Evolutionary conservation across 92 coral and sea anemone species (phyloP).

Genomic region (Pocillopora meandrina): DNA sequence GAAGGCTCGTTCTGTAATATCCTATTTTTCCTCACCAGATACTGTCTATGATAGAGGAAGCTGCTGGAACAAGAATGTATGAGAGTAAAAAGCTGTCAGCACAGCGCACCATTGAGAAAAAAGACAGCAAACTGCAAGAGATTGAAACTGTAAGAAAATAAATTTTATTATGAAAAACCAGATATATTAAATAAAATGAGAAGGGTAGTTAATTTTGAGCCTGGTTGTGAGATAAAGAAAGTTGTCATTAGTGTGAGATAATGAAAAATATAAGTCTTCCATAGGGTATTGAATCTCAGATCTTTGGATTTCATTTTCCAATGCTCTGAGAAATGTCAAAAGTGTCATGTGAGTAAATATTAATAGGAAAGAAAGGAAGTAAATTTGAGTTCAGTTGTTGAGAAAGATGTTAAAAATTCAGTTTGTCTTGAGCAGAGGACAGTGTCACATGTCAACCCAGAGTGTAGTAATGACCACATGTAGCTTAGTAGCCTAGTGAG

Average conservation of each 20-base stretch:
- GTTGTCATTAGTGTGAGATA: no score
- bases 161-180: neutral
- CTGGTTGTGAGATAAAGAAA: no score
- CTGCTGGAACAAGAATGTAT: constrained; percentile 99
- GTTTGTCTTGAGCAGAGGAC: no score
- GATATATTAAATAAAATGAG: neutral
- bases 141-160: constrained; percentile 83
- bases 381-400: neutral
- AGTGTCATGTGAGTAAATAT: no score
- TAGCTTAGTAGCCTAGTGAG: no score
- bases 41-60: constrained; percentile 98
- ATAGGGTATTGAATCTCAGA: no score
- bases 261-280: no score
- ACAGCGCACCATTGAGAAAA: constrained; percentile 95
- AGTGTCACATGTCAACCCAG: no score
- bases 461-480: no score
- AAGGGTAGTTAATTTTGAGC: no score
- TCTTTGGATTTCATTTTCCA: no score
- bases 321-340: no score
- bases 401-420: neutral
- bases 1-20: neutral
- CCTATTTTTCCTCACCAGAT: constrained; percentile 50
- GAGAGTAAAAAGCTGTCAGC: constrained; percentile 97
- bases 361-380: neutral
- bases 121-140: constrained; percentile 92